phyloP scores from a whole-genome alignment of 1,140 invertebrate genomes.

The Panagrolaimus sp. region DNA sequence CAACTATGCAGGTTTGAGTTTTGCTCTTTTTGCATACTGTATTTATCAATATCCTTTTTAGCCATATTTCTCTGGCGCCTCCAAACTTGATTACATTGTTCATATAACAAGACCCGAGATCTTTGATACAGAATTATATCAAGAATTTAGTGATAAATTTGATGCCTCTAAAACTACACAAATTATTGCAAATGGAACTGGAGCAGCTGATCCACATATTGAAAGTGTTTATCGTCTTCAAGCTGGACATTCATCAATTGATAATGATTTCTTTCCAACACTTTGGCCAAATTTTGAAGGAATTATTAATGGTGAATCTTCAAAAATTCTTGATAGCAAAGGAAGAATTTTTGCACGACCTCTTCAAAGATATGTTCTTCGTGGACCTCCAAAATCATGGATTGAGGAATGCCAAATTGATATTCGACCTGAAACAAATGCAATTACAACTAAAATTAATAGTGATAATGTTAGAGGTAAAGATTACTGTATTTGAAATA shows the following conservation, averaged over 20 bases:
- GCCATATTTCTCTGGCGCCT: not conserved
- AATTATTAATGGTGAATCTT: not conserved
- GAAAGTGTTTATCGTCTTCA: conserved; percentile 50
- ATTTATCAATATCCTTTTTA: conserved; percentile 18
- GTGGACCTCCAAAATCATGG: not conserved
- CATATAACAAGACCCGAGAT: conserved; percentile 77
- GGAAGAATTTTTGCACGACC: not conserved
- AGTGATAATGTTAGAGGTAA: not conserved
- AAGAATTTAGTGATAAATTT: conserved; percentile 57
- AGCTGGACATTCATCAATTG: conserved; percentile 50
- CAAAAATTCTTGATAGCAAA: not conserved
- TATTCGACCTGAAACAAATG: conserved; percentile 3
- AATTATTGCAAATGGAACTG: conserved; percentile 55
- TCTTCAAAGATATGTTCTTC: not conserved
- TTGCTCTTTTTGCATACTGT: no score
- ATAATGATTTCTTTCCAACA: conserved; percentile 56
- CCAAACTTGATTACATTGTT: conserved; percentile 66
- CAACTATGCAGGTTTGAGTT: conserved; percentile 36
- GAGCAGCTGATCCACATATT: conserved; percentile 33
- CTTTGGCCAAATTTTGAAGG: conserved; percentile 30
- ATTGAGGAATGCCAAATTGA: not conserved
- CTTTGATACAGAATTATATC: conserved; percentile 70
- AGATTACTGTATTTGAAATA: no score
- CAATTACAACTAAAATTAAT: not conserved
- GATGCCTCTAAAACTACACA: conserved; percentile 37